phyloP scores from a whole-genome alignment of 2,888 invertebrate species.

The Atrina japonica region DNA sequence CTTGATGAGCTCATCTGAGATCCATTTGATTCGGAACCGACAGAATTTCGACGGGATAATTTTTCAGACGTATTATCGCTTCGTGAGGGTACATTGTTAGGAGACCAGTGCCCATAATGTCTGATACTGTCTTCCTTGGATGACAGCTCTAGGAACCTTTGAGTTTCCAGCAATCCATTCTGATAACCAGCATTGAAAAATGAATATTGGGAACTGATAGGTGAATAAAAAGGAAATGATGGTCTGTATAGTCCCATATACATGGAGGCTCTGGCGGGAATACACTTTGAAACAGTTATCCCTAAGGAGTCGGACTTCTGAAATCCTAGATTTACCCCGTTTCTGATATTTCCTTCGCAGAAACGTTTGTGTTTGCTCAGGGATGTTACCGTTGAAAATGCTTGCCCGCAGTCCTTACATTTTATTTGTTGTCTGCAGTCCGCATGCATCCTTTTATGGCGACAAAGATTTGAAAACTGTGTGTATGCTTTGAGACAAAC shows the following conservation, averaged over 20 bases:
- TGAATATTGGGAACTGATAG: conserved; percentile 52
- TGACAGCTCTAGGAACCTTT: too few relatives aligned
- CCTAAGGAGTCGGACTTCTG: neutral
- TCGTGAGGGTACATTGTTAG: too few relatives aligned
- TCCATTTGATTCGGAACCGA: conserved; percentile 34
- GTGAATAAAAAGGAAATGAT: conserved; percentile 67
- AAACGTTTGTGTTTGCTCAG: conserved; percentile 97
- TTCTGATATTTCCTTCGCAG: conserved; percentile 88
- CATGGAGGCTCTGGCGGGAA: too few relatives aligned
- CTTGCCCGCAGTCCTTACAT: conserved; percentile 96
- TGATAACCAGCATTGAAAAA: conserved; percentile 53
- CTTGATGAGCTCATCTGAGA: conserved; percentile 31
- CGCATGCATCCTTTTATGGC: conserved; percentile 99
- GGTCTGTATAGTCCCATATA: conserved; percentile 69
- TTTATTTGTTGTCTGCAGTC: conserved; percentile 95
- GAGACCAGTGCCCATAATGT: too few relatives aligned
- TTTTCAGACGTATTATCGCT: conserved; percentile 1
- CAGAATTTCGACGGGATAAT: conserved; percentile 27
- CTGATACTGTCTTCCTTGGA: neutral
- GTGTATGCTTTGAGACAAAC: conserved; percentile 97
- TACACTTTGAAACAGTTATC: too few relatives aligned
- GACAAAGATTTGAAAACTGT: conserved; percentile 99
- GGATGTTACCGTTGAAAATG: conserved; percentile 94
- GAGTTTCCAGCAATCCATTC: neutral
- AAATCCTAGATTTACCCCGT: conserved; percentile 66